Percentiles rank a stretch among this genome's conserved stretches.
Evolutionary conservation across 2,113 vertebrate genomes (phyloP).

Genomic region (Pristiophorus japonicus): DNA sequence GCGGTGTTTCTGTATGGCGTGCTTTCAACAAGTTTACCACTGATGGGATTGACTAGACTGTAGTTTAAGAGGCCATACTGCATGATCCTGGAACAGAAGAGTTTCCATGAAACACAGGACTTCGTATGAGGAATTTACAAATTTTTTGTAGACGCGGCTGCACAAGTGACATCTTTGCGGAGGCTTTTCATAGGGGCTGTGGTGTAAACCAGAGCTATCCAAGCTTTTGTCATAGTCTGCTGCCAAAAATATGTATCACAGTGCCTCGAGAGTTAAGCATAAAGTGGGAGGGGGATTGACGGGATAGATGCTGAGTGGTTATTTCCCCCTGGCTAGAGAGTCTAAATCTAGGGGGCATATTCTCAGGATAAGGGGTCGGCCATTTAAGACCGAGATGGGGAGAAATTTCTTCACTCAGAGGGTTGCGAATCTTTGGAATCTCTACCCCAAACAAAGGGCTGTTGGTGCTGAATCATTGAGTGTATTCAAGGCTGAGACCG

Average conservation of each 20-base stretch:
- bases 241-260: not conserved
- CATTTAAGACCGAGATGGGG: no score
- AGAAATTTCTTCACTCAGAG: no score
- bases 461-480: no score
- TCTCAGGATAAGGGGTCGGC: no score
- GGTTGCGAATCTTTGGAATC: no score
- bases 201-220: not conserved
- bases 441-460: no score
- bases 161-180: not conserved
- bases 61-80: not conserved
- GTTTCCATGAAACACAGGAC: not conserved
- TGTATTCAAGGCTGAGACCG: no score
- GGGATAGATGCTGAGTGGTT: no score
- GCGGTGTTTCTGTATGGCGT: rapidly evolving
- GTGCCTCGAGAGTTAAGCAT: not conserved
- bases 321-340: no score
- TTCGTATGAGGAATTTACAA: not conserved
- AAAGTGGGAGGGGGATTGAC: no score
- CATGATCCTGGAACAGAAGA: conserved; percentile 11
- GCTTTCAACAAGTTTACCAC: not conserved
- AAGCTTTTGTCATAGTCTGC: not conserved
- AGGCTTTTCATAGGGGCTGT: not conserved
- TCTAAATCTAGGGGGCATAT: no score
- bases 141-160: not conserved
- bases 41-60: not conserved